These are phyloP conservation scores for Cairina moschata DNA, from an alignment of 2,113 vertebrate genomes.

Conservation along the genomic window DNA sequence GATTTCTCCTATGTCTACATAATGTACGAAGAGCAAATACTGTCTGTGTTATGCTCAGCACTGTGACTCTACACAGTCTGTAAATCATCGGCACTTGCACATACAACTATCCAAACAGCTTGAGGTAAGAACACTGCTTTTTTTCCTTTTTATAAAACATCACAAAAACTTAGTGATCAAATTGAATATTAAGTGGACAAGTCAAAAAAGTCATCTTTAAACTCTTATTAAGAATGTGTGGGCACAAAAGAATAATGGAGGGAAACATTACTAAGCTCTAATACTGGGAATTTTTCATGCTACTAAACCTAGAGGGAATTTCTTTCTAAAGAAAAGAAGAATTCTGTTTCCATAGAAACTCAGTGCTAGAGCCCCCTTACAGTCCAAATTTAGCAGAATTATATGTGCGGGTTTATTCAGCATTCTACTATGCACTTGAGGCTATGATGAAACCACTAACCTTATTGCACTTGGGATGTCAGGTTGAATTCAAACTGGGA, in stretches of 20 bases:
- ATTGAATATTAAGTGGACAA: constrained; percentile 5
- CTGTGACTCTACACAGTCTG: not conserved
- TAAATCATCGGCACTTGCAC: not conserved
- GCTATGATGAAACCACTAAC: constrained; percentile 52
- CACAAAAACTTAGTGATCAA: not conserved
- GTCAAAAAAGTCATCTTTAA: not conserved
- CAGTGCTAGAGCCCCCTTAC: constrained; percentile 63
- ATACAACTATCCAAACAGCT: not conserved
- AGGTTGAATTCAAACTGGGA: constrained; percentile 22
- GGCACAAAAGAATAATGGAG: not conserved
- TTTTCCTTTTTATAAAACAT: not conserved
- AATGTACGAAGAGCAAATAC: not conserved
- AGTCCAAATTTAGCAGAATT: constrained; percentile 78
- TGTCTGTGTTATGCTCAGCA: not conserved
- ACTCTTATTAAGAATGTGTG: not conserved
- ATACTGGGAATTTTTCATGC: constrained; percentile 27
- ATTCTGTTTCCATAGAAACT: constrained; percentile 80
- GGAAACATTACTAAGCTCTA: not conserved
- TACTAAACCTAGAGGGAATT: constrained; percentile 71
- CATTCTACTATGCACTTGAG: constrained; percentile 58
- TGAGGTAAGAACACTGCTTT: not conserved
- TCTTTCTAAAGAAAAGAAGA: constrained; percentile 72
- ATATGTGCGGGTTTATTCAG: constrained; percentile 68
- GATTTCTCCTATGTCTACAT: not conserved
- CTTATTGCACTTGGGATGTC: constrained; percentile 30